Conservation (phyloP, 2,888 invertebrate genomes). For the Leptinotarsa peninsularis region DNA sequence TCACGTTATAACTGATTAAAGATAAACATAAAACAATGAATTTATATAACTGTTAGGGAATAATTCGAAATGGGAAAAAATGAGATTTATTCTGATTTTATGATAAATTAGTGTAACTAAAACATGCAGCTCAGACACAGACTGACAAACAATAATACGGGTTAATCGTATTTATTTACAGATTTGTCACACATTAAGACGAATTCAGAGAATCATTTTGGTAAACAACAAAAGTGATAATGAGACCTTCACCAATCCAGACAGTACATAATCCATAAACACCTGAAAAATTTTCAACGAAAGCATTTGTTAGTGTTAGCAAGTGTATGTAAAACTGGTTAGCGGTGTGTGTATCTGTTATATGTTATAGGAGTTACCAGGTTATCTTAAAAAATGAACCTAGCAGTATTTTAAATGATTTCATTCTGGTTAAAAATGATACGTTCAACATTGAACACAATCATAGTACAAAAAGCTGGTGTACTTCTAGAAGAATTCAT, state of each 20-base stretch:
- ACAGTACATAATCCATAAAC: background rate
- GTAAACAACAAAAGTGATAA: background rate
- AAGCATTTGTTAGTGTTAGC: conserved; percentile 16
- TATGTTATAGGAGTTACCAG: conserved; percentile 14
- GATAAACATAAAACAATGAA: too few species aligned
- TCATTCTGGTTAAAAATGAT: conserved; percentile 1
- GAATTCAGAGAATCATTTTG: background rate
- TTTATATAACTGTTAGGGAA: too few species aligned
- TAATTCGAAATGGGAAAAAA: too few species aligned
- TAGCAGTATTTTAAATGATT: background rate
- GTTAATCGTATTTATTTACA: background rate
- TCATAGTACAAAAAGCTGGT: background rate
- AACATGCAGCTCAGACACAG: too few species aligned
- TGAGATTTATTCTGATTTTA: too few species aligned
- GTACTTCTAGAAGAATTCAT: background rate
- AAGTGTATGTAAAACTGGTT: conserved; percentile 15
- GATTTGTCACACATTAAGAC: background rate
- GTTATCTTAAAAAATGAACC: conserved; percentile 30
- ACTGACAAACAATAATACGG: background rate
- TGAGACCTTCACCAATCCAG: conserved; percentile 18
- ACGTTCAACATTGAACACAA: background rate
- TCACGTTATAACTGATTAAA: too few species aligned
- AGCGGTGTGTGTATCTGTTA: conserved; percentile 29
- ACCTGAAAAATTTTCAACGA: conserved; percentile 15
- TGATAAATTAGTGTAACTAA: too few species aligned